These are phyloP conservation scores for Anser cygnoides DNA, from an alignment of 2,113 vertebrate genomes.

Conservation along the genomic window DNA sequence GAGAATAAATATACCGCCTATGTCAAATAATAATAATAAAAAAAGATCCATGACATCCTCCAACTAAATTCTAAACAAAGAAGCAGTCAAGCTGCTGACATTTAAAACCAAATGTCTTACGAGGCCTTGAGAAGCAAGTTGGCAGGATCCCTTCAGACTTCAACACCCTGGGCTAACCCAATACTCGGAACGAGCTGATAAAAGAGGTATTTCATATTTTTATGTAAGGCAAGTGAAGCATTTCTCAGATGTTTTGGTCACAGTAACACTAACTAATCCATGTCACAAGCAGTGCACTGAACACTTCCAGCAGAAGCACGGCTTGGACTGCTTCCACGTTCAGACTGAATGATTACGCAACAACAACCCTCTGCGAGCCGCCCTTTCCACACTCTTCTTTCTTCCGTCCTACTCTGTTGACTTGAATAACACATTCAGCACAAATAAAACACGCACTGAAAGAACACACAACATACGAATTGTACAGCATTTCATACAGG, in stretches of 20 bases:
- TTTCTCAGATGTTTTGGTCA: not conserved
- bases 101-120: not conserved
- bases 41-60: not conserved
- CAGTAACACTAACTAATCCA: not conserved
- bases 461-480: not conserved
- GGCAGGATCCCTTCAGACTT: not conserved
- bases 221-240: not conserved
- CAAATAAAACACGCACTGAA: rapidly evolving
- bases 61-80: not conserved
- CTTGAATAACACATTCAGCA: not conserved
- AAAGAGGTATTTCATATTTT: not conserved
- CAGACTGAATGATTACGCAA: not conserved
- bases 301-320: not conserved
- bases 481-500: not conserved
- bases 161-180: not conserved
- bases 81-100: not conserved
- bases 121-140: not conserved
- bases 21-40: not conserved
- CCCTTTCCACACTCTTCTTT: not conserved
- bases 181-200: rapidly evolving
- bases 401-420: not conserved
- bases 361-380: not conserved
- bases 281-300: not conserved
- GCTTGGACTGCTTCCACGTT: not conserved
- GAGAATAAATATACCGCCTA: not conserved